phyloP scores from a whole-genome alignment of 2,888 invertebrate genomes.

The Hypomecis punctinalis region DNA sequence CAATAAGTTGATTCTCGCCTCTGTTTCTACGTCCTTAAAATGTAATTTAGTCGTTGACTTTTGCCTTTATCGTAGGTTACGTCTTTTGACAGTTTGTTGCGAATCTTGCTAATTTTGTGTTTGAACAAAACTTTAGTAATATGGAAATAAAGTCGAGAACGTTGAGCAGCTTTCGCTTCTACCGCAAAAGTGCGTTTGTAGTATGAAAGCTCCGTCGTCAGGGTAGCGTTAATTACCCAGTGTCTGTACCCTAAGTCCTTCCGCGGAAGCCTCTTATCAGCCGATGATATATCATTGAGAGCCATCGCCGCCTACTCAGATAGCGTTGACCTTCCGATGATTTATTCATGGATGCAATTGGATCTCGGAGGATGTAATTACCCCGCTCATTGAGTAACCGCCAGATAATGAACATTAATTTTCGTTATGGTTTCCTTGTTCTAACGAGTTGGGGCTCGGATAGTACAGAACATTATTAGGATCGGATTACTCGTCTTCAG shows the following conservation, averaged over 20 bases:
- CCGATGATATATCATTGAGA: conserved; percentile 52
- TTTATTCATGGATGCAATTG: conserved; percentile 38
- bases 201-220: conserved; percentile 43
- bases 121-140: no score
- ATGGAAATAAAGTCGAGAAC: no score
- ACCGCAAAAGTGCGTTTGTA: no score
- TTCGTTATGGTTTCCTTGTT: conserved; percentile 21
- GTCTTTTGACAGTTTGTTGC: no score
- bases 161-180: no score
- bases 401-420: conserved; percentile 25
- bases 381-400: conserved; percentile 21
- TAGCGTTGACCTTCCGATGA: conserved; percentile 38
- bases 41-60: no score
- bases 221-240: conserved; percentile 57
- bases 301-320: conserved; percentile 43
- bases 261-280: conserved; percentile 54
- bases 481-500: neutral
- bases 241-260: conserved; percentile 45
- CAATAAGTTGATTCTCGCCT: no score
- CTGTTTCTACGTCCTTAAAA: no score
- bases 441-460: conserved; percentile 21
- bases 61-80: no score
- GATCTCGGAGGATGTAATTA: conserved; percentile 35
- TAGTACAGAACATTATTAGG: conserved; percentile 17
- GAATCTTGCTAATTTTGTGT: no score